These are phyloP conservation scores for Dione vanillae DNA, from an alignment of 2,888 invertebrate species.

Conservation along the genomic window DNA sequence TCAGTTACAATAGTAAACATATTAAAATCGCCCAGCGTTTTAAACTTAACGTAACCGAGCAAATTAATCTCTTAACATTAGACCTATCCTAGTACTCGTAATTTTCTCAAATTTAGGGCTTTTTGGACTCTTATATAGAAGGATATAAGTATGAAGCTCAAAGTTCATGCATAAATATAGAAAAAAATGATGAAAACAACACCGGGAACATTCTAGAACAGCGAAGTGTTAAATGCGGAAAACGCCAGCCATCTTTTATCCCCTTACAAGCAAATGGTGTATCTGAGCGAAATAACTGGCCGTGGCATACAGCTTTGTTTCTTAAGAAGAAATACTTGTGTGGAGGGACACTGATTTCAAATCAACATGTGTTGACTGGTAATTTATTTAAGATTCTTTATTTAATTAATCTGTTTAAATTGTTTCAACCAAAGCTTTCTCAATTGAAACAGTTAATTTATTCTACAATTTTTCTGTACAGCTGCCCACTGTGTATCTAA, in stretches of 20 bases:
- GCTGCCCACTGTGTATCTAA: conserved; percentile 20
- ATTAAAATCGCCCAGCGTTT: no score
- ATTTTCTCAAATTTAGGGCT: neutral
- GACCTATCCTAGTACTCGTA: no score
- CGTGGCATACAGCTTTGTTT: conserved; percentile 69
- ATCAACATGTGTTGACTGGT: conserved; percentile 62
- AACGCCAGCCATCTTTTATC: conserved; percentile 56
- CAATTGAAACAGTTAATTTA: no score
- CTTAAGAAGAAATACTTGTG: conserved; percentile 61
- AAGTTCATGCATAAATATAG: conserved; percentile 22
- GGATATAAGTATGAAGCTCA: neutral
- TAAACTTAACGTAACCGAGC: no score
- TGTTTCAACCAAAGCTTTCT: no score
- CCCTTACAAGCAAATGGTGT: conserved; percentile 63
- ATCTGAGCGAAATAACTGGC: conserved; percentile 68
- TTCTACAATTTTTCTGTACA: neutral
- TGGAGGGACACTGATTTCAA: conserved; percentile 65
- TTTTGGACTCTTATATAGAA: conserved; percentile 8
- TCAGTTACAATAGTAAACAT: no score
- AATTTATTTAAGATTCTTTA: no score
- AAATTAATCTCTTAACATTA: no score
- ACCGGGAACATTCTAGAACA: neutral
- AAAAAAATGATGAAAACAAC: conserved; percentile 32
- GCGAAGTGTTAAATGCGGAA: conserved; percentile 53
- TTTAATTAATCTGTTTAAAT: no score